Percentiles rank a stretch among this genome's conserved stretches.
Evolutionary conservation across 2,113 vertebrate species (phyloP).

Genomic region (Okapia johnstoni): DNA sequence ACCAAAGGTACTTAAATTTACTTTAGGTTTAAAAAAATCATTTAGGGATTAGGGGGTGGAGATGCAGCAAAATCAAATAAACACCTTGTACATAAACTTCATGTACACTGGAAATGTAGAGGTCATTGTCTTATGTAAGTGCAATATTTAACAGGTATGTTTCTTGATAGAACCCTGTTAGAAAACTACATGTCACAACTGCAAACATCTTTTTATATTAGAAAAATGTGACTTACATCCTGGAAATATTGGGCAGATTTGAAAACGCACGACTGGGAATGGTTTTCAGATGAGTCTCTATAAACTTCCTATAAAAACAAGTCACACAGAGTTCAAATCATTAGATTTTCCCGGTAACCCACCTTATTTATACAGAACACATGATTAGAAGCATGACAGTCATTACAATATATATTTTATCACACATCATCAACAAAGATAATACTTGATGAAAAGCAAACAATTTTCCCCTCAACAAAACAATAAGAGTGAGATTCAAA

Average conservation of each 20-base stretch:
- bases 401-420: not conserved
- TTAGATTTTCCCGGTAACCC: not conserved
- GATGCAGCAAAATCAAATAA: not conserved
- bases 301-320: slow-evolving; percentile 86
- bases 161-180: not conserved
- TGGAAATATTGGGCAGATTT: slow-evolving; percentile 92
- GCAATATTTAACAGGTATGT: not conserved
- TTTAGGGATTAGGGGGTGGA: not conserved
- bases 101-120: not conserved
- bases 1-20: slow-evolving; percentile 18
- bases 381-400: not conserved
- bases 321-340: not conserved
- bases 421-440: not conserved
- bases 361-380: not conserved
- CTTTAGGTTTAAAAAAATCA: slow-evolving; percentile 23
- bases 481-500: not conserved
- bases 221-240: slow-evolving; percentile 90
- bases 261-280: slow-evolving; percentile 88
- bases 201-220: not conserved
- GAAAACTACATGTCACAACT: not conserved
- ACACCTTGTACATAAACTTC: not conserved
- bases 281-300: slow-evolving; percentile 89
- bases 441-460: not conserved
- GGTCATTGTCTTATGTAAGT: not conserved
- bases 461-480: not conserved